These are phyloP conservation scores for Eufriesea mexicana DNA, from an alignment of 1,140 invertebrate species.

Conservation along the genomic window DNA sequence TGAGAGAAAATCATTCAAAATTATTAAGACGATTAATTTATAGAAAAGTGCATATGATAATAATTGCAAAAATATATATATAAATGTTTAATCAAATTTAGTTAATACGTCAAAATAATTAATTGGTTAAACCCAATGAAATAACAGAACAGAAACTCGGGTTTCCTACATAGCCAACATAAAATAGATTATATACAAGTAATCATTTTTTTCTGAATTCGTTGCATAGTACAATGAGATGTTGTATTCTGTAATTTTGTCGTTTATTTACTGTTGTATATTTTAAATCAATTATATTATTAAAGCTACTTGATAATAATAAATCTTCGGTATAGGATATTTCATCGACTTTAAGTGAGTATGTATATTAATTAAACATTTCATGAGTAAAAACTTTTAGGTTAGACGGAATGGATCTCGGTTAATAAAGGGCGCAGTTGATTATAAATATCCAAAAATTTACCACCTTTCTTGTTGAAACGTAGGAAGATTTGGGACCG, in stretches of 20 bases:
- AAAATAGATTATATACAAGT: not conserved
- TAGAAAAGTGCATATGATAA: not conserved
- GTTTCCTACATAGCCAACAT: not conserved
- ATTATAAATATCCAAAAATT: conserved; percentile 44
- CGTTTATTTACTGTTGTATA: not conserved
- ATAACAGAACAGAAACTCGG: not conserved
- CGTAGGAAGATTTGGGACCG: conserved; percentile 12
- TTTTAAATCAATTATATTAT: not conserved
- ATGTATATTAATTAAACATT: conserved; percentile 29
- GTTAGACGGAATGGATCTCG: conserved; percentile 55
- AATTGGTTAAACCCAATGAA: not conserved
- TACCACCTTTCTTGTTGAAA: not conserved
- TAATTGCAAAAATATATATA: not conserved
- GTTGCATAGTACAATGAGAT: conserved; percentile 5
- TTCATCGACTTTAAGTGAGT: conserved; percentile 42
- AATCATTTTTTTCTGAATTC: conserved; percentile 16
- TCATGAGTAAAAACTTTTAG: conserved; percentile 64
- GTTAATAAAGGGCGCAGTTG: conserved; percentile 47
- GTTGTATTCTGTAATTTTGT: conserved; percentile 30
- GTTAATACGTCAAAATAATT: not conserved
- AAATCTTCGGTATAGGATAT: conserved; percentile 36
- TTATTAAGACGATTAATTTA: not conserved
- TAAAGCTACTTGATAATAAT: not conserved
- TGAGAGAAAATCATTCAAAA: not conserved
- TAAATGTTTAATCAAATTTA: not conserved